Evolutionary conservation across 2,888 invertebrate genomes (phyloP), one percentile per base, ranked within the genome.

Genomic region (Macroteleia sp.): DNA sequence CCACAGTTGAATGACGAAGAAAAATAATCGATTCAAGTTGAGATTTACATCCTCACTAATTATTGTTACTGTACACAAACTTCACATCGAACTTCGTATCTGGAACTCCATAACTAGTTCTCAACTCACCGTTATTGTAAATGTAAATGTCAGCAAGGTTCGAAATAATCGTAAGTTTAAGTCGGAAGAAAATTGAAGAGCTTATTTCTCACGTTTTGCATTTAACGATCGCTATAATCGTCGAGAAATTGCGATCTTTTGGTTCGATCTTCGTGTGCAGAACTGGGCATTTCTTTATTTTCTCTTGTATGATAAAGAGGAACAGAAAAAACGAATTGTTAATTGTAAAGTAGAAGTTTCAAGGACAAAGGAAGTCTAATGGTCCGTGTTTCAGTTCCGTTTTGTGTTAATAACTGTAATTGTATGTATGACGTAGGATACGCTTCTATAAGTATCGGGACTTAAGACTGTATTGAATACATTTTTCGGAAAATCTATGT

Each of bases 141-240:
- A 52, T 59, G 9, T 67, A 44, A 42, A 74, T 59, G 42, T 61
- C 75, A 52, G 19, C 39, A 66, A 50, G 48, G 50, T 59, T 70
- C 70, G 16, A 62, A 64, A 52, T 32, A 64, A 56, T 25, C 30
- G 19, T 20, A 39, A 52, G 28, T 48, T 52, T 70, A 30, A 59
- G 34, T 44, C 50, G n/a, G 16, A 48, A 56, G 28, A 73, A 70
- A 70, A 59, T 77, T 77, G 77, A 77, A 77, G 77, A 77, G 70
- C 77, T 77, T 77, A 77, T 77, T 77, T 77, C 71, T 66, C 42
- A 61, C 54, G 57, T 57, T 61, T 70, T 59, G 42, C 44, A 52
- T 50, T 48, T 20, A 42, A 50, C 3, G 28, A 32, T 52, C 41
- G 48, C 36, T 46, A 9, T 32, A 66, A 62, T 30, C 32, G 30